Evolutionary conservation across 2,888 invertebrate species (phyloP).

Genomic region (Polyommatus iphigenia): DNA sequence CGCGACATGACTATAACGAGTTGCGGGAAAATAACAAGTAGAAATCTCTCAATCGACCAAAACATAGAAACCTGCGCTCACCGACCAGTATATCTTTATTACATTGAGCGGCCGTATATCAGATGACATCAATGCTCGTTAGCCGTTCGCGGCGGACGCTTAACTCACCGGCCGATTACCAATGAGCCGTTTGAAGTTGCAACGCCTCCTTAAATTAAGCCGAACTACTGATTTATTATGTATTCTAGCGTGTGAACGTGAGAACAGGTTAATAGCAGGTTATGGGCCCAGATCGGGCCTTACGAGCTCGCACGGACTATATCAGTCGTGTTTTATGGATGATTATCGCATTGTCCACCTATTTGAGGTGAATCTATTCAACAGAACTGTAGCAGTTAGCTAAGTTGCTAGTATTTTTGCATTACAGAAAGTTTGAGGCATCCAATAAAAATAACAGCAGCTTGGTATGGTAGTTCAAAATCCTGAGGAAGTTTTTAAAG

Average conservation of each 20-base stretch:
- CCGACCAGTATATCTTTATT: conserved; percentile 38
- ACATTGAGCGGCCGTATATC: conserved; percentile 50
- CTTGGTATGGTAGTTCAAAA: neutral
- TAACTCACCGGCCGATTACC: conserved; percentile 66
- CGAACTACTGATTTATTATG: conserved; percentile 52
- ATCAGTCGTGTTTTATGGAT: conserved; percentile 45
- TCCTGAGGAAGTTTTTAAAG: neutral
- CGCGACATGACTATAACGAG: conserved; percentile 21
- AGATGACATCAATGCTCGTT: conserved; percentile 73
- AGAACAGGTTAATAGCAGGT: conserved; percentile 46
- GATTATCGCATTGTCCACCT: neutral
- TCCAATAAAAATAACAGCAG: neutral
- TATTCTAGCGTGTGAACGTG: conserved; percentile 43
- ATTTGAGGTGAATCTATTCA: neutral
- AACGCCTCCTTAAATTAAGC: conserved; percentile 52
- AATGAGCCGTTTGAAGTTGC: conserved; percentile 50
- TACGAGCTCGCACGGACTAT: neutral
- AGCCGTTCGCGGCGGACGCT: conserved; percentile 67
- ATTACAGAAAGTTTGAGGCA: no score
- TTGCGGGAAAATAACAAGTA: conserved; percentile 24
- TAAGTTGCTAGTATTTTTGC: neutral
- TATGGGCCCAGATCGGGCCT: conserved; percentile 40
- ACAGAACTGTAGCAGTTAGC: neutral
- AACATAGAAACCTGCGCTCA: conserved; percentile 34
- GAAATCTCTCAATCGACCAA: conserved; percentile 33